Evolutionary conservation across 2,797 vertebrate species (phyloP).

Genomic region (Mormyrus proboscirostris): DNA sequence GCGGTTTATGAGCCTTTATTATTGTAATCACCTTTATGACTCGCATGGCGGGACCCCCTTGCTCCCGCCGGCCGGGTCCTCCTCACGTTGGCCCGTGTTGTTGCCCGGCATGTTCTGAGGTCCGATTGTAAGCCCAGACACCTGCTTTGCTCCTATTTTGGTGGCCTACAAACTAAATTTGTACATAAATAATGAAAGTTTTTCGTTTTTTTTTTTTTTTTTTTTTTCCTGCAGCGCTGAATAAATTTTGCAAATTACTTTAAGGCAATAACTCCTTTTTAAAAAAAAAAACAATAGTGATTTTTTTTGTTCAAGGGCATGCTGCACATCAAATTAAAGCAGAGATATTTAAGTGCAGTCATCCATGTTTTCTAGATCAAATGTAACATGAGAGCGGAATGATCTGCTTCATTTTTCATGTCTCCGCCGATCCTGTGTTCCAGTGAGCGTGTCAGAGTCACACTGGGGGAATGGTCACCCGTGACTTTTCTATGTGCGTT

Average conservation of each 20-base stretch:
- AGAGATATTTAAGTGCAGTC: slow-evolving; percentile 33
- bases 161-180: neutral
- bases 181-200: neutral
- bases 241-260: neutral
- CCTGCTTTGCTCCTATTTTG: neutral
- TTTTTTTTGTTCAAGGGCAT: neutral
- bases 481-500: neutral
- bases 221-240: neutral
- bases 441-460: neutral
- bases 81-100: neutral
- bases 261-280: neutral
- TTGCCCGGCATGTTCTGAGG: neutral
- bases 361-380: slow-evolving; percentile 32
- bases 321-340: neutral
- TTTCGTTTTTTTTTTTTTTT: neutral
- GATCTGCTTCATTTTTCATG: slow-evolving; percentile 18
- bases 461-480: neutral
- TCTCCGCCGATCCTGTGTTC: slow-evolving; percentile 2
- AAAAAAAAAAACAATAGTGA: neutral
- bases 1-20: slow-evolving; percentile 64
- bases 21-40: slow-evolving; percentile 64
- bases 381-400: slow-evolving; percentile 14
- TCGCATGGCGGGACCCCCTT: slow-evolving; percentile 36
- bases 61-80: neutral
- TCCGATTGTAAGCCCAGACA: neutral